Evolutionary conservation across 2,888 invertebrate species (phyloP).

Genomic region (Saturnia pavonia): DNA sequence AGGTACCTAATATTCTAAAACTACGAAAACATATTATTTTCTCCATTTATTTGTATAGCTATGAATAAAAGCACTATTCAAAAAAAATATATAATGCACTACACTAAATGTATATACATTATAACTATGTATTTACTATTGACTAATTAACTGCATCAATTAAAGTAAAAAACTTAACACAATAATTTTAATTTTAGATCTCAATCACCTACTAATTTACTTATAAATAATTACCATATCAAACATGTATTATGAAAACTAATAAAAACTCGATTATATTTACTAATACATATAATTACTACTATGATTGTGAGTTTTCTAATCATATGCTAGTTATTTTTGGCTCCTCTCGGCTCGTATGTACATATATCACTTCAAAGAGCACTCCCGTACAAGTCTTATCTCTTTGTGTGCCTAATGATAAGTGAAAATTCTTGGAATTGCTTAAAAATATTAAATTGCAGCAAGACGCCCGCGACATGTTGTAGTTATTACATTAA

Average conservation of each 20-base stretch:
- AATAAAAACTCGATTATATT: background rate
- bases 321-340: constrained; percentile 53
- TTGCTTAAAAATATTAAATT: constrained; percentile 18
- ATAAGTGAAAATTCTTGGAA: constrained; percentile 19
- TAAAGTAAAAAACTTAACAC: background rate
- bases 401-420: constrained; percentile 50
- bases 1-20: too few species aligned
- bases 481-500: constrained; percentile 4
- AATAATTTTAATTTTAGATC: background rate
- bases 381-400: constrained; percentile 58
- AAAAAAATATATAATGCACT: too few species aligned
- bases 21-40: too few species aligned
- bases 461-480: constrained; percentile 13
- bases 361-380: constrained; percentile 54
- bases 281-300: background rate
- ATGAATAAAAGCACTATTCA: too few species aligned
- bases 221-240: background rate
- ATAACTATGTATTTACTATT: too few species aligned
- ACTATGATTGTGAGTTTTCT: constrained; percentile 35
- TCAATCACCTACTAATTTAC: background rate
- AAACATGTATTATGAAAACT: background rate
- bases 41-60: too few species aligned
- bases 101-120: background rate
- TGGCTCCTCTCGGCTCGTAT: constrained; percentile 53
- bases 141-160: background rate